Conservation (phyloP, 2,113 vertebrate species). For the Melanerpes aurifrons region DNA sequence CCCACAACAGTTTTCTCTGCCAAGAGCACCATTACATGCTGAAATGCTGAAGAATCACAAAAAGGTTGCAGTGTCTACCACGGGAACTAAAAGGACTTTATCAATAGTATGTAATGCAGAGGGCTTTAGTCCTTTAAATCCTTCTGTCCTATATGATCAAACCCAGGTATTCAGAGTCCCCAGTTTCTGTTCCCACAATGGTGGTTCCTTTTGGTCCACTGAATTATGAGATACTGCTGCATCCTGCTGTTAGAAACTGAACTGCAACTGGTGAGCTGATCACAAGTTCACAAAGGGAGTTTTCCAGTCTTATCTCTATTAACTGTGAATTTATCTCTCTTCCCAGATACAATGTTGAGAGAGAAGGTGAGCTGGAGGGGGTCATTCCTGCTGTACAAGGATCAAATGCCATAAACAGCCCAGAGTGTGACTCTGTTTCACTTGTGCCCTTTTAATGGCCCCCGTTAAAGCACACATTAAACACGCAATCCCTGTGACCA, state of each 20-base stretch:
- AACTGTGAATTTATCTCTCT: constrained; percentile 83
- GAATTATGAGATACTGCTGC: not conserved
- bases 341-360: constrained; percentile 69
- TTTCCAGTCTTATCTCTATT: constrained; percentile 80
- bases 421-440: constrained; percentile 56
- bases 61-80: not conserved
- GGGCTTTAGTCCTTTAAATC: not conserved
- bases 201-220: not conserved
- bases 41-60: constrained; percentile 62
- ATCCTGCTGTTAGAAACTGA: constrained; percentile 52
- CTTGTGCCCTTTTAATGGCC: constrained; percentile 66
- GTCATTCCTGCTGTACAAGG: constrained; percentile 66
- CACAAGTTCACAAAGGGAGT: constrained; percentile 31
- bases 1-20: not conserved
- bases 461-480: constrained; percentile 62
- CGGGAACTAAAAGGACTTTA: not conserved
- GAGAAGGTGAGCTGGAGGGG: constrained; percentile 62
- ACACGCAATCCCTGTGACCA: constrained; percentile 72
- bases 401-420: constrained; percentile 70
- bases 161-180: not conserved
- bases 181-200: not conserved
- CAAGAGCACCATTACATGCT: constrained; percentile 55
- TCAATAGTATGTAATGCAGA: not conserved
- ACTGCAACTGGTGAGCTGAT: not conserved
- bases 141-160: not conserved